Evolutionary conservation across 2,888 invertebrate species (phyloP).

Genomic region (Cerceris ruficornis): DNA sequence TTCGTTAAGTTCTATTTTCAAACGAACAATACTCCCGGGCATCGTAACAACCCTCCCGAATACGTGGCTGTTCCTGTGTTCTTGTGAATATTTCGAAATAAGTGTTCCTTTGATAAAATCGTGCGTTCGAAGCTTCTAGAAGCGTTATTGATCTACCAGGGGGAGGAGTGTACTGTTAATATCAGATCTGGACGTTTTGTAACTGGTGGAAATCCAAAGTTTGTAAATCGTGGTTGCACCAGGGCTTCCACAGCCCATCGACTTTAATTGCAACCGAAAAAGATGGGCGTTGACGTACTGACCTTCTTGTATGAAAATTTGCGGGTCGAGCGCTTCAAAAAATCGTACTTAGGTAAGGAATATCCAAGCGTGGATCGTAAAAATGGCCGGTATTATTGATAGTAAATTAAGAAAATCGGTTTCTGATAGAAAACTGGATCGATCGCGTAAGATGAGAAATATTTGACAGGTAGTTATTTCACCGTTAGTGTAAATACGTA

Average conservation of each 20-base stretch:
- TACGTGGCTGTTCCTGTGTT: no score
- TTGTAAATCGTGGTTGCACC: background rate
- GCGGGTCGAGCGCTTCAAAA: slow-evolving; percentile 68
- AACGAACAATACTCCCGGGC: background rate
- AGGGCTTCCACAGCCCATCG: slow-evolving; percentile 9
- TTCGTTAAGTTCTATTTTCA: background rate
- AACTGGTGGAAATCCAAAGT: background rate
- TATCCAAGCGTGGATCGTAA: background rate
- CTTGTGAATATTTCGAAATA: no score
- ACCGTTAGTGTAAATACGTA: background rate
- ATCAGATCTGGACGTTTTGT: background rate
- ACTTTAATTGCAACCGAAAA: slow-evolving; percentile 24
- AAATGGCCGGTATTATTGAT: background rate
- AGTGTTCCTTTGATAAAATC: no score
- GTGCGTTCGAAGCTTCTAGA: background rate
- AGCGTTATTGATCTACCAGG: background rate
- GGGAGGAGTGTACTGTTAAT: background rate
- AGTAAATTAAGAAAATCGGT: background rate
- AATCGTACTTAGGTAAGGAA: slow-evolving; percentile 72
- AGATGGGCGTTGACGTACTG: slow-evolving; percentile 67
- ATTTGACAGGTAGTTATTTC: no score
- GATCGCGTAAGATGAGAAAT: no score
- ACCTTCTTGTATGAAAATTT: slow-evolving; percentile 60
- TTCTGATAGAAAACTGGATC: background rate
- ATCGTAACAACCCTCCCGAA: background rate